These are phyloP conservation scores for Centroberyx gerrardi DNA, from an alignment of 2,797 vertebrate genomes.

Conservation along the genomic window DNA sequence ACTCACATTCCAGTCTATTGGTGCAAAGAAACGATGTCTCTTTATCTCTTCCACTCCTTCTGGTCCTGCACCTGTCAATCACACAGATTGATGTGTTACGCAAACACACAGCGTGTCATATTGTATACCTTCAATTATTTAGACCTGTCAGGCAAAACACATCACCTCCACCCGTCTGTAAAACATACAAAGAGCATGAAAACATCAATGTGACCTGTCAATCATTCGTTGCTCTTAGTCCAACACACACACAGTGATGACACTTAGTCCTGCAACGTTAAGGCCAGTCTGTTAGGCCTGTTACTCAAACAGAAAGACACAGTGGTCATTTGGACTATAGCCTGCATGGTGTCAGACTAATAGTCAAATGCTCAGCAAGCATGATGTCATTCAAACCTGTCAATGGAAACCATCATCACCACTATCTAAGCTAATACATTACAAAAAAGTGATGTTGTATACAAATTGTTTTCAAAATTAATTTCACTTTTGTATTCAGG, in stretches of 20 bases:
- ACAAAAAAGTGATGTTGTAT: not conserved
- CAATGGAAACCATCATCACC: too few species aligned
- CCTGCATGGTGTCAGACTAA: too few species aligned
- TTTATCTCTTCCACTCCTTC: conserved; percentile 91
- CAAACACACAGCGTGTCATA: not conserved
- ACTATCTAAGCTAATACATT: not conserved
- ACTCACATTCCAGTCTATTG: conserved; percentile 90
- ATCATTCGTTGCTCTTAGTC: too few species aligned
- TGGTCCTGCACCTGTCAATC: conserved; percentile 85
- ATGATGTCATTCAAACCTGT: too few species aligned
- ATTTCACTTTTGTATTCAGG: too few species aligned
- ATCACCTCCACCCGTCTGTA: not conserved
- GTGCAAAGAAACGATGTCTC: conserved; percentile 87
- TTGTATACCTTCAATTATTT: too few species aligned
- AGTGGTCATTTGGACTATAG: too few species aligned
- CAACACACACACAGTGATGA: too few species aligned
- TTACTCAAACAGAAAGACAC: not conserved
- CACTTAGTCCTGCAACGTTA: not conserved
- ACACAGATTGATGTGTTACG: conserved; percentile 20
- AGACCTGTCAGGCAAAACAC: too few species aligned
- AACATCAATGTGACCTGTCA: not conserved
- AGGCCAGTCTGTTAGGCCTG: not conserved
- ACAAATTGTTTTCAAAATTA: too few species aligned
- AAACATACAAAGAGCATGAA: not conserved
- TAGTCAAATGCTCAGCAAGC: too few species aligned